Base-by-base conservation (phyloP, 2,888 invertebrate genomes). In the Andrena praecox region DNA sequence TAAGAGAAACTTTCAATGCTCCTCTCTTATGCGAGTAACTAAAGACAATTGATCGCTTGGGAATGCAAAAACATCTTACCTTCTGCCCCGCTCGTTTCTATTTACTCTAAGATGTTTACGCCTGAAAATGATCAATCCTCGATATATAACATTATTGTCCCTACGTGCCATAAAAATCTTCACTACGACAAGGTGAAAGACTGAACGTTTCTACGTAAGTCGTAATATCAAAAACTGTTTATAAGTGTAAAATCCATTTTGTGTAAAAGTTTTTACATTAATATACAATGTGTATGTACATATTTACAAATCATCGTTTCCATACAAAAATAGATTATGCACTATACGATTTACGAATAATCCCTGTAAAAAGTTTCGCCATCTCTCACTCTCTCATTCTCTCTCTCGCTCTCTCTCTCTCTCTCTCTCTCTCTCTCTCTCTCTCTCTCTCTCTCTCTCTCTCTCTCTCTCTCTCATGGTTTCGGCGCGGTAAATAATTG, bases 231-330 rank as follows among this genome's bases (percentile, higher is more conserved):
- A 87, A 91, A 91, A 91, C 89, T 78, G 87, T 93, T 91, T 86
- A 91, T 91, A 91, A 88, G 91, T 93, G 92, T 91, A 93, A 92
- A 93, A 92, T 87, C 86, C 75, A 80, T 90, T 82, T 90, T 89
- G 87, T 91, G 91, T 86, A 91, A 91, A 92, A 90, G 56, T 89
- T 83, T 91, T 89, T 92, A 93, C 91, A 91, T 85, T 87, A 88
- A 91, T 93, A 85, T 93, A 93, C 93, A 93, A 63, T 92, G 12
- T 2, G 1, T 56, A 93, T 93, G 72, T 93, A 92, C 93, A 93
- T 82, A 87, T 88, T 85, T 86, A 89, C 89, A 90, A 42, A 67
- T 82, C 67, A 24, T 56, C 35, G 0, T 24, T 79, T 88, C 62
- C 35, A 89, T 92, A 93, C 80, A 93, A 91, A 93, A 93, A 93